Base-by-base conservation (phyloP, 2,797 vertebrate genomes). In the Distichodus sexfasciatus region DNA sequence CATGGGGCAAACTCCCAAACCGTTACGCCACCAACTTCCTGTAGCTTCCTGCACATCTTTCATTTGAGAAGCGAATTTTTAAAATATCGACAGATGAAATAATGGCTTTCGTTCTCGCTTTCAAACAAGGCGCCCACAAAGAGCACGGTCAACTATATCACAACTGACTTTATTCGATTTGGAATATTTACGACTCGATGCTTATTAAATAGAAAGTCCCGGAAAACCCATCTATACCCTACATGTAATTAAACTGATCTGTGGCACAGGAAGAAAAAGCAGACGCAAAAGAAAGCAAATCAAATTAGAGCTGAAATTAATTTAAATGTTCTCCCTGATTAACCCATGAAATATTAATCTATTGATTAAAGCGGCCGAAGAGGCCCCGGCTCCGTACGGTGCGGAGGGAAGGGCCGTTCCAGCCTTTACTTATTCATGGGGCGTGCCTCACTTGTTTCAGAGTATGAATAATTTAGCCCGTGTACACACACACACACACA, bases 401-500 rank as follows among this genome's bases (percentile, higher is more conserved):
- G 54, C 31, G 55, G 59, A 62, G 65, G 69, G 65, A 36, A 17
- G 28, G 62, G 50, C 61, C 76, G 70, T 76, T 79, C 74, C 43
- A 40, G 55, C 21, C 68, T 80, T 87, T 80, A 84, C 81, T 86
- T 86, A 89, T 90, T 87, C 80, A 87, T 87, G 77, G 79, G 72
- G 2, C 24, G 69, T 77, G 81, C 82, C 29, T 77, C 80, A 86
- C 80, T 75, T 85, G 81, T 80, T 81, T 71, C 66, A 72, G 41
- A 59, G 79, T 74, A 75, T 89, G 79, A 87, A 87, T 88, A 85
- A 88, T 85, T 86, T 77, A 86, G 79, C 48, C 71, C 83, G 71
- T 87, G 84, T 84, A 66, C 86, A 77, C 66, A 82, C 72, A 82
- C 84, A 74, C 69, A 82, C 84, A 74, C 69, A 82, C 76, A 85